These are phyloP conservation scores for Papilio xuthus DNA, from an alignment of 1,140 invertebrate species.

Conservation along the genomic window DNA sequence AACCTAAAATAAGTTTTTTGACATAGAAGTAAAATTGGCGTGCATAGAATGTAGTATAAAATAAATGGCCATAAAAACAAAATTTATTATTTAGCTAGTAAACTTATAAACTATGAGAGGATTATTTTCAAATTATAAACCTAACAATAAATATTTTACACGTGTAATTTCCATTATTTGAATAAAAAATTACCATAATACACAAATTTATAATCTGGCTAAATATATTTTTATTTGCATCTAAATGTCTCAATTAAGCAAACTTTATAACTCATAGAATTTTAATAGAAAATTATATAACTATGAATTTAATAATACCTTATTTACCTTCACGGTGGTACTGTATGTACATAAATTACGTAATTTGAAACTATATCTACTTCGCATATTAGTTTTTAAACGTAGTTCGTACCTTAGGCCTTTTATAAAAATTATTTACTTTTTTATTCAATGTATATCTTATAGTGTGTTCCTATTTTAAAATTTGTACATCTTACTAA, in stretches of 20 bases:
- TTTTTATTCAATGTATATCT: too few relatives aligned
- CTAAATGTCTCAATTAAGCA: slow-evolving; percentile 13
- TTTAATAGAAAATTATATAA: background rate
- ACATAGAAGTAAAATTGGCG: too few relatives aligned
- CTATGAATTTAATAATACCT: background rate
- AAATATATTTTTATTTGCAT: slow-evolving; percentile 19
- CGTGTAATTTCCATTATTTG: too few relatives aligned
- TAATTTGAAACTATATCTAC: background rate
- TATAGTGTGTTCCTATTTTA: too few relatives aligned
- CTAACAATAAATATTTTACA: slow-evolving; percentile 4
- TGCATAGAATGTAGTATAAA: too few relatives aligned
- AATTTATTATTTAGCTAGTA: background rate
- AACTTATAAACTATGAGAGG: background rate
- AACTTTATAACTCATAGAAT: slow-evolving; percentile 19
- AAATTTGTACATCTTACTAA: too few relatives aligned
- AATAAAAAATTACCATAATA: slow-evolving; percentile 18
- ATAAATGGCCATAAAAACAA: background rate
- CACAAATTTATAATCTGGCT: background rate
- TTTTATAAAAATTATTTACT: too few relatives aligned
- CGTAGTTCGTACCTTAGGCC: background rate
- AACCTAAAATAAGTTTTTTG: too few relatives aligned
- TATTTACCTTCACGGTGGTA: background rate
- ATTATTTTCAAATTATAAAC: background rate
- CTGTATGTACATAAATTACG: background rate
- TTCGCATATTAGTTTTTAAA: background rate